Conservation (phyloP, 1,140 invertebrate species). For the Lordiphosa stackelbergi region DNA sequence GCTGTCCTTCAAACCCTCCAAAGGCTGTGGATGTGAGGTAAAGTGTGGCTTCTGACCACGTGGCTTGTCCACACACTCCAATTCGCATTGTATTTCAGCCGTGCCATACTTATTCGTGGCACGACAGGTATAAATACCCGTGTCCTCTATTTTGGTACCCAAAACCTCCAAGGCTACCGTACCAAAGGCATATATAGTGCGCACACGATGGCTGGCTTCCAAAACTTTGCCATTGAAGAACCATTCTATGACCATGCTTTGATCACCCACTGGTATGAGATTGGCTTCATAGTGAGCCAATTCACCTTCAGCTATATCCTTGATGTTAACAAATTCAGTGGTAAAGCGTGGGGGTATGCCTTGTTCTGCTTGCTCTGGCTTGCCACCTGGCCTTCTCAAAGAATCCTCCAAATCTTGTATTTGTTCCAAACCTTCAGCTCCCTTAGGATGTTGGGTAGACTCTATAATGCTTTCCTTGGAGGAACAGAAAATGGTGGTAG, state of each 20-base stretch:
- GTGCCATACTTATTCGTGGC: slow-evolving; percentile 93
- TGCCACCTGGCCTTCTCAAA: slow-evolving; percentile 83
- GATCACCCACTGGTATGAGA: slow-evolving; percentile 94
- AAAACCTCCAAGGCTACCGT: slow-evolving; percentile 96
- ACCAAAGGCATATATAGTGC: slow-evolving; percentile 95
- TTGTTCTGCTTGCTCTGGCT: slow-evolving; percentile 83
- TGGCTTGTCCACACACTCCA: slow-evolving; percentile 90
- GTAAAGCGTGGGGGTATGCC: slow-evolving; percentile 92
- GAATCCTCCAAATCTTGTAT: slow-evolving; percentile 94
- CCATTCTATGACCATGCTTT: slow-evolving; percentile 98
- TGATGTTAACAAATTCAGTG: slow-evolving; percentile 89
- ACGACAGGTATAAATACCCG: slow-evolving; percentile 90
- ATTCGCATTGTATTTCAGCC: slow-evolving; percentile 89
- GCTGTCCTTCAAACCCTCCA: slow-evolving; percentile 92
- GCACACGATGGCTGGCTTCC: slow-evolving; percentile 91
- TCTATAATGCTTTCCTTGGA: slow-evolving; percentile 91
- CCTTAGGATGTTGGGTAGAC: slow-evolving; percentile 94
- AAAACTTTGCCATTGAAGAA: slow-evolving; percentile 94
- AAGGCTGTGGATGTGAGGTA: slow-evolving; percentile 90
- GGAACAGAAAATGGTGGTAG: slow-evolving; percentile 90
- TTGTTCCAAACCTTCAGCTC: slow-evolving; percentile 91
- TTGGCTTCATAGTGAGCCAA: slow-evolving; percentile 96
- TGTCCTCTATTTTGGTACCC: slow-evolving; percentile 92
- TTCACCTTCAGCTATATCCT: slow-evolving; percentile 91
- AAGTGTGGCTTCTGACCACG: slow-evolving; percentile 92